Conservation (phyloP, 2,888 invertebrate species). For the Congeria kusceri region DNA sequence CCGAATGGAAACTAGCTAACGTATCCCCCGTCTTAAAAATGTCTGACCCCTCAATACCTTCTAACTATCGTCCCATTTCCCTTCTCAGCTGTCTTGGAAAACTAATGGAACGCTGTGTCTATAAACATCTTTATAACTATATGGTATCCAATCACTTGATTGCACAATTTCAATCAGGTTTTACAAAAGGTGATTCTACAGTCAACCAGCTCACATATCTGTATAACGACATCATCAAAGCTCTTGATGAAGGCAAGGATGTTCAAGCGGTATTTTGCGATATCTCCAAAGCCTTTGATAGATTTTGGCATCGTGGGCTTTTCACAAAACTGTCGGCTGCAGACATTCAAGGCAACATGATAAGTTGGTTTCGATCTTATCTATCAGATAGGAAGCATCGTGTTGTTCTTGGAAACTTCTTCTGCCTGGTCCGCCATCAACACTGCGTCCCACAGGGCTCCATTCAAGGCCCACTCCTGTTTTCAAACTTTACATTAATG, state of each 20-base stretch:
- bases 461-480: slow-evolving; percentile 11
- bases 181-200: slow-evolving; percentile 15
- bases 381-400: neutral
- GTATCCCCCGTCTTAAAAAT: neutral
- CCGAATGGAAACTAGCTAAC: neutral
- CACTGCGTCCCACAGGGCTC: slow-evolving; percentile 17
- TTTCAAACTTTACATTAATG: slow-evolving; percentile 12
- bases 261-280: slow-evolving; percentile 6
- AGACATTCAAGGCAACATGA: neutral
- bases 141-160: neutral
- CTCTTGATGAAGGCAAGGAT: slow-evolving; percentile 10
- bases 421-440: neutral
- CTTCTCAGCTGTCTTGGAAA: neutral
- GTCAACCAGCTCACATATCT: slow-evolving; percentile 16
- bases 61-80: slow-evolving; percentile 8
- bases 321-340: neutral
- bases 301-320: slow-evolving; percentile 16
- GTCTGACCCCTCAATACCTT: neutral
- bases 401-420: neutral
- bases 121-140: slow-evolving; percentile 10
- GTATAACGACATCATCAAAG: slow-evolving; percentile 9
- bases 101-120: neutral
- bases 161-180: slow-evolving; percentile 9
- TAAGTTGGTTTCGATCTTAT: slow-evolving; percentile 4
- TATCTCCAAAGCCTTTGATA: slow-evolving; percentile 5